Percentiles rank a stretch among this genome's conserved stretches.
phyloP scores from a whole-genome alignment of 2,888 invertebrate species.

The Parelbella ahira region DNA sequence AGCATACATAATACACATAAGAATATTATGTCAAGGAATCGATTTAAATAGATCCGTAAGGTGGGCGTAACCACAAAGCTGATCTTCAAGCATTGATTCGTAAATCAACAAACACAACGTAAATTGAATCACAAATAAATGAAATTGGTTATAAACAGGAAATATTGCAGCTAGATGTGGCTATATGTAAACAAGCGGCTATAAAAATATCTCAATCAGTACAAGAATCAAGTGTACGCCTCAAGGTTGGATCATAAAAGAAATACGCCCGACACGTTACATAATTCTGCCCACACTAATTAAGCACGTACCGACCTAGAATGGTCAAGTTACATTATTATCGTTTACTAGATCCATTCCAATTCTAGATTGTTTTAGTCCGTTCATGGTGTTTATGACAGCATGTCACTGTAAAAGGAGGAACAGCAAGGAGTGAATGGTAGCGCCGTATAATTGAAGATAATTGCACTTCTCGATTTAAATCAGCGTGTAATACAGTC shows the following conservation, averaged over 20 bases:
- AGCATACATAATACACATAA: too few species aligned
- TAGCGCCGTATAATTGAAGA: conserved; percentile 43
- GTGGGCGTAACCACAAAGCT: conserved; percentile 6
- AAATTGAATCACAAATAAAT: conserved; percentile 25
- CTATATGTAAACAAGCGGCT: conserved; percentile 49
- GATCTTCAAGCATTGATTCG: conserved; percentile 8
- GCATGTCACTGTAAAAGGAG: conserved; percentile 56
- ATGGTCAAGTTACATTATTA: conserved; percentile 51
- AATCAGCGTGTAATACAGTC: conserved; percentile 7
- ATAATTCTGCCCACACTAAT: conserved; percentile 67
- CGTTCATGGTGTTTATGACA: conserved; percentile 48
- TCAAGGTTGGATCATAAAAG: conserved; percentile 65
- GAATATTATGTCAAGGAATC: conserved; percentile 5
- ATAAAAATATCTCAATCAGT: conserved; percentile 66
- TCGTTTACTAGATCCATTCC: conserved; percentile 42
- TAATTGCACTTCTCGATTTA: conserved; percentile 37
- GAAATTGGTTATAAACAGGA: conserved; percentile 40
- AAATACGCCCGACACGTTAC: conserved; percentile 52
- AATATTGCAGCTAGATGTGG: conserved; percentile 34
- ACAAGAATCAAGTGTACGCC: conserved; percentile 58
- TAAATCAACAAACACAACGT: conserved; percentile 16
- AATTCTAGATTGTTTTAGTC: conserved; percentile 31
- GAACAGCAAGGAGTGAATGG: conserved; percentile 46
- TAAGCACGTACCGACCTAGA: conserved; percentile 59
- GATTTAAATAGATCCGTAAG: conserved; percentile 2